phyloP scores from a whole-genome alignment of 2,797 vertebrate species.

The Sebastolobus alascanus region DNA sequence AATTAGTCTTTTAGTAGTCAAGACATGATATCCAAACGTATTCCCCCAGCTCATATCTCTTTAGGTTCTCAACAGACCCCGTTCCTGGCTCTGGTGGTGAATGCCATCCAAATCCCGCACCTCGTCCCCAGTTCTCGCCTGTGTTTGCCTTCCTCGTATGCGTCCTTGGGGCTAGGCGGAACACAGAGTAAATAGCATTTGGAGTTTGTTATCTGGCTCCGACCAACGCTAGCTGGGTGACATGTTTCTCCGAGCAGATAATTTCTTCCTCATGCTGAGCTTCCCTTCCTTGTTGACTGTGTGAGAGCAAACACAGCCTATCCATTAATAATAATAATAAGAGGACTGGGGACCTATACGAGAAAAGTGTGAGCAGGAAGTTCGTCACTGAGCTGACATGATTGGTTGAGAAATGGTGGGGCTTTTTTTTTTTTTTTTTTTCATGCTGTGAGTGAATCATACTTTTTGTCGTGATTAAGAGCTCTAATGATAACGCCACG shows the following conservation, averaged over 20 bases:
- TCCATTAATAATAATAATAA: conserved; percentile 7
- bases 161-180: conserved; percentile 72
- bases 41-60: conserved; percentile 32
- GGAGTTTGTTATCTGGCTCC: conserved; percentile 52
- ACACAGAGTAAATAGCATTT: conserved; percentile 48
- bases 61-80: conserved; percentile 18
- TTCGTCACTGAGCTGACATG: conserved; percentile 72
- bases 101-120: conserved; percentile 39
- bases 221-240: conserved; percentile 21
- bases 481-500: conserved; percentile 2
- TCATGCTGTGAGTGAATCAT: conserved; percentile 53
- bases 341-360: conserved; percentile 38
- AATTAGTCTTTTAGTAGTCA: conserved; percentile 57
- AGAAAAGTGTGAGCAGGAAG: conserved; percentile 79
- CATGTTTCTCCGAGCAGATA: conserved; percentile 21
- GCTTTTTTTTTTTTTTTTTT: neutral
- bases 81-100: conserved; percentile 7
- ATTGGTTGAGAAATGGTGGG: conserved; percentile 58
- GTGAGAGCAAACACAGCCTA: conserved; percentile 24
- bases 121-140: conserved; percentile 51
- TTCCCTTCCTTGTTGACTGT: conserved; percentile 31
- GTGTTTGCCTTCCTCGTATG: conserved; percentile 57
- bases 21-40: conserved; percentile 63
- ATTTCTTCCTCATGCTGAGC: conserved; percentile 8
- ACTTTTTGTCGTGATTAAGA: conserved; percentile 53